phyloP scores from a whole-genome alignment of 2,797 vertebrate genomes.

The Tamandua tetradactyla region DNA sequence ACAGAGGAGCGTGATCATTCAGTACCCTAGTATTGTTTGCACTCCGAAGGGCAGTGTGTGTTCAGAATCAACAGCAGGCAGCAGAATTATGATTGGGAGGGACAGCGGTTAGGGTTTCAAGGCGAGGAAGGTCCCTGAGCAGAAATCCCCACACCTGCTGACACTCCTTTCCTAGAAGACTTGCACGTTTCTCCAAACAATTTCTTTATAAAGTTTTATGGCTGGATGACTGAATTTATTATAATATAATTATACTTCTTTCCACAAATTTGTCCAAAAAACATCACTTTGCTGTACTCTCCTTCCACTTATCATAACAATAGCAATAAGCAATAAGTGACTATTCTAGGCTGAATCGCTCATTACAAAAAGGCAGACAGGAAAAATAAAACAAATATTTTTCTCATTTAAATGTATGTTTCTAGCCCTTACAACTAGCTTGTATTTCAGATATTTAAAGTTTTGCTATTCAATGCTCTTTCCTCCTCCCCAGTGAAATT shows the following conservation, averaged over 20 bases:
- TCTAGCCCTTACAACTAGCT: not conserved
- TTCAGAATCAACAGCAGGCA: not conserved
- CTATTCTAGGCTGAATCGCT: not conserved
- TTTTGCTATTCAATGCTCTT: not conserved
- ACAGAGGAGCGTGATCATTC: not conserved
- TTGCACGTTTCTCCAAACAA: not conserved
- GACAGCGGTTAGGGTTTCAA: not conserved
- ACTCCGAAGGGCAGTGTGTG: rapidly evolving
- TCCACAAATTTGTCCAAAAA: not conserved
- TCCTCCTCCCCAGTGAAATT: not conserved
- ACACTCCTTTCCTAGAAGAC: not conserved
- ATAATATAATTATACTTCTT: not conserved
- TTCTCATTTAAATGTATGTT: not conserved
- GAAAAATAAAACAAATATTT: not conserved
- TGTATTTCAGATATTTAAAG: not conserved
- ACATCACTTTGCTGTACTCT: not conserved
- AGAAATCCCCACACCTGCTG: not conserved
- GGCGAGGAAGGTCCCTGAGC: not conserved
- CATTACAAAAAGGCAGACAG: not conserved
- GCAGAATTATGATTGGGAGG: not conserved
- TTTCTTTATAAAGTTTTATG: not conserved
- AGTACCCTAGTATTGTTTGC: not conserved
- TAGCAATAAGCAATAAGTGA: not conserved
- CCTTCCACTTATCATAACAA: not conserved
- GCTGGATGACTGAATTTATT: not conserved